Conservation (phyloP, 2,113 vertebrate genomes). For the Neomonachus schauinslandi region DNA sequence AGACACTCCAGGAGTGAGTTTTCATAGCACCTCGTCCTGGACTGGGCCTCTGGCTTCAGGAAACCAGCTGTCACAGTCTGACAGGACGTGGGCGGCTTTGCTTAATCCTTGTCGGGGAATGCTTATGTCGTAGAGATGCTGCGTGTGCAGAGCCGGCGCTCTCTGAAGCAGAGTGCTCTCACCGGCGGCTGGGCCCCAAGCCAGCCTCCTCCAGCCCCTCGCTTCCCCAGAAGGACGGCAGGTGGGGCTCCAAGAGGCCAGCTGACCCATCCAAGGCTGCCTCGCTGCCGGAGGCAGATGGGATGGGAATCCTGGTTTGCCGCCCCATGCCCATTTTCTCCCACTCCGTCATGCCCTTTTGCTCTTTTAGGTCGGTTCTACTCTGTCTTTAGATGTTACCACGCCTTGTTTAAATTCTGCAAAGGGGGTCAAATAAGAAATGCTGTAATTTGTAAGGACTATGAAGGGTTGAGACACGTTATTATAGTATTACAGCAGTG, state of each 20-base stretch:
- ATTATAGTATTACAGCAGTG: accelerated
- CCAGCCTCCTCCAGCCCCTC: not conserved
- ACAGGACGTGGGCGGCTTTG: not conserved
- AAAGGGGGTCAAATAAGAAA: not conserved
- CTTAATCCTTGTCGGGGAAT: not conserved
- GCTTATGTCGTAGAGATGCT: accelerated
- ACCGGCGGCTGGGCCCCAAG: accelerated
- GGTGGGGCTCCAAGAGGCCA: too few relatives aligned
- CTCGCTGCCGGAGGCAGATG: too few relatives aligned
- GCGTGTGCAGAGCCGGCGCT: accelerated
- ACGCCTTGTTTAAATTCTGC: not conserved
- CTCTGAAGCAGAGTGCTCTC: too few relatives aligned
- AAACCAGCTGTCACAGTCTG: not conserved
- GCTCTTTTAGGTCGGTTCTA: not conserved
- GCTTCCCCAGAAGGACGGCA: too few relatives aligned
- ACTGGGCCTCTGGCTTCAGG: not conserved
- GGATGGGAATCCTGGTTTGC: too few relatives aligned
- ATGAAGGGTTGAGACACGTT: accelerated
- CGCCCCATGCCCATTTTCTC: accelerated
- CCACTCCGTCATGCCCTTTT: accelerated
- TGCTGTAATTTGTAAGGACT: not conserved
- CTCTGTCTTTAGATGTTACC: not conserved
- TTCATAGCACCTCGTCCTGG: accelerated
- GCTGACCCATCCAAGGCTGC: too few relatives aligned
- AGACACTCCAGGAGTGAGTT: not conserved